Base-by-base conservation (phyloP, 2,113 vertebrate species). In the Anhinga anhinga region DNA sequence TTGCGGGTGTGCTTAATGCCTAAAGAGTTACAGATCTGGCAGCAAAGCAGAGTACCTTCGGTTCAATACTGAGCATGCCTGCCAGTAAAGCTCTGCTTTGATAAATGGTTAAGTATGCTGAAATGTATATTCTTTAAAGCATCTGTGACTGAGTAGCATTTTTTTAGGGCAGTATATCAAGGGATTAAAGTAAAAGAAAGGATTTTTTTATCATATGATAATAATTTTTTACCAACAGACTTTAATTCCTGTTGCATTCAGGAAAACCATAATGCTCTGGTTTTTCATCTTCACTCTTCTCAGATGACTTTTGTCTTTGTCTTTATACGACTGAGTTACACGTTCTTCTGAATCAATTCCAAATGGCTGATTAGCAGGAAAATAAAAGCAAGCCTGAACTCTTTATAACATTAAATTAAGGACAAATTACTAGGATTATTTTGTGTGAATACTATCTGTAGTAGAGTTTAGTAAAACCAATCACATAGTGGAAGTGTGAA, bases 101-200 rank as follows among this genome's bases (percentile, higher is more conserved):
- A 98, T 93, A 97, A 96, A 97, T 92, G 73, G 89, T 89, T 78
- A 79, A 94, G 63, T 88, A 84, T 88, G 50, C 53, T 79, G 91
- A 88, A 93, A 95, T 90, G 84, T 76, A 77, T 63, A 82, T 87
- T 81, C 77, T 69, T 94, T 91, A 77, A 66, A 91, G 71, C 67
- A 86, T 81, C 91, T 91, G 72, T 76, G 83, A 47, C 70, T 74
- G 40, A 95, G 62, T 90, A 93, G 49, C 19, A 6, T 13, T 21
- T 93, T 65, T 88, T 84, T 72, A 67, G 73, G 36, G 14, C 26
- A 53, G 5, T 76, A 20, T 61, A 65, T 32, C 18, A 44, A 63
- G 27, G 17, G 65, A 81, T 84, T 72, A 56, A 70, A 91, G 58
- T 58, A 52, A 36, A 76, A 90, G 16, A 38, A 55, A 69, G 11